A percentile compares a stretch with the other conserved stretches of the same genome.
These are phyloP conservation scores for Epizoanthus stellaris DNA, from an alignment of 92 coral and sea anemone genomes.

Conservation along the genomic window DNA sequence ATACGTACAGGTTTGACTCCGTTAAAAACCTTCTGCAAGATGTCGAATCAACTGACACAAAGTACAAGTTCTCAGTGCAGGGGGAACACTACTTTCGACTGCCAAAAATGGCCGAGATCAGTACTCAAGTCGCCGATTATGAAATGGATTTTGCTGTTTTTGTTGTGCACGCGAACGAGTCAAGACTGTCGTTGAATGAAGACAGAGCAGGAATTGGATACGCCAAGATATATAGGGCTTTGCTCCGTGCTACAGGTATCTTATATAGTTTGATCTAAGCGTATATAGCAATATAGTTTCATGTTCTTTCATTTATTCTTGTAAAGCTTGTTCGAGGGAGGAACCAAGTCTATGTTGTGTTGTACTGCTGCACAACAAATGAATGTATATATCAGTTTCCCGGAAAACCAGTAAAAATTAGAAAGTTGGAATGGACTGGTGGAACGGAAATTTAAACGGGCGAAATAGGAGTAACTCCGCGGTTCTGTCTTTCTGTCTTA, in stretches of 20 bases:
- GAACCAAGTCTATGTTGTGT: too few relatives aligned
- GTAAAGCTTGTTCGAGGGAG: too few relatives aligned
- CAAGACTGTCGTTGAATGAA: slow-evolving; percentile 66
- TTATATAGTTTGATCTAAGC: too few relatives aligned
- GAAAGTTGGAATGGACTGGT: too few relatives aligned
- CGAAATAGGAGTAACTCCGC: too few relatives aligned
- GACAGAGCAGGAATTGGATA: slow-evolving; percentile 69
- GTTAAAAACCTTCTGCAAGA: slow-evolving; percentile 53
- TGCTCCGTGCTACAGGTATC: slow-evolving; percentile 50
- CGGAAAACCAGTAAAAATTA: too few relatives aligned
- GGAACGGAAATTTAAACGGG: too few relatives aligned
- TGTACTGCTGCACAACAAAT: too few relatives aligned
- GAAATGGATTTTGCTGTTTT: slow-evolving; percentile 66
- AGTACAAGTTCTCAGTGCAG: slow-evolving; percentile 19
- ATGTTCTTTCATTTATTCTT: too few relatives aligned
- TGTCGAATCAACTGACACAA: slow-evolving; percentile 26
- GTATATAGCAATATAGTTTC: too few relatives aligned
- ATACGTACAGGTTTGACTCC: slow-evolving; percentile 56
- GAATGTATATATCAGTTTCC: too few relatives aligned
- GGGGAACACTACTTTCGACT: slow-evolving; percentile 38
- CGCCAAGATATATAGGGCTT: slow-evolving; percentile 58
- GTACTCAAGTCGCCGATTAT: slow-evolving; percentile 3
- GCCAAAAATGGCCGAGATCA: slow-evolving; percentile 42
- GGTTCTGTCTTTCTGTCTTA: too few relatives aligned
- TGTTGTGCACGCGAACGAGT: slow-evolving; percentile 74